Evolutionary conservation across 2,797 vertebrate species (phyloP).

Genomic region (Tamandua tetradactyla): DNA sequence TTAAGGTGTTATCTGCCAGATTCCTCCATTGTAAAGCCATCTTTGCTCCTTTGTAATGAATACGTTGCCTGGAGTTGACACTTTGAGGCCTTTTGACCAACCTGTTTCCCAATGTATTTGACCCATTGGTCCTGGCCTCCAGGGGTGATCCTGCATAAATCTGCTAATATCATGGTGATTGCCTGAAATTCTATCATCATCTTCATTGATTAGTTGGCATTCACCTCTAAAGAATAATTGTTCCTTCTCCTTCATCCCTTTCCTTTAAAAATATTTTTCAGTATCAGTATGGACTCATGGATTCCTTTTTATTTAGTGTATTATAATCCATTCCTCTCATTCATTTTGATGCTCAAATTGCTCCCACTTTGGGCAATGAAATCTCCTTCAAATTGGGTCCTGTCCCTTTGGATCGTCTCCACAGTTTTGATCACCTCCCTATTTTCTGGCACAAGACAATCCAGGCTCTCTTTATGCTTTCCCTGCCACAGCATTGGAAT

Average conservation of each 20-base stretch:
- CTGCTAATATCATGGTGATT: neutral
- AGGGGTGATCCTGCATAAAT: neutral
- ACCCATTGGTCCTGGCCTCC: neutral
- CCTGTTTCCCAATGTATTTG: neutral
- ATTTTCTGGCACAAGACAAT: neutral
- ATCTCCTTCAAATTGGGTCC: neutral
- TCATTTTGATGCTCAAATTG: neutral
- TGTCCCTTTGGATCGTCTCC: neutral
- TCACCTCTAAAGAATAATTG: conserved; percentile 11
- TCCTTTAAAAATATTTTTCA: neutral
- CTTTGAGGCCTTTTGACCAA: neutral
- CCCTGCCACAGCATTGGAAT: neutral
- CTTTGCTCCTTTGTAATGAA: neutral
- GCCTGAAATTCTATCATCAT: neutral
- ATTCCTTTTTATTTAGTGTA: neutral
- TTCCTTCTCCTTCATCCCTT: neutral
- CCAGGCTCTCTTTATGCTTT: neutral
- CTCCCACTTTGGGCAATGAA: too few species aligned
- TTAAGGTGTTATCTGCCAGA: neutral
- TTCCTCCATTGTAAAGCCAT: neutral
- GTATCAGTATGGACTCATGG: neutral
- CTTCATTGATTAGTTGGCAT: neutral
- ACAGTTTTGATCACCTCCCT: neutral
- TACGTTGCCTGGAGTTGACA: neutral
- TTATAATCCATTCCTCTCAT: neutral